Percentiles rank a stretch among this genome's conserved stretches.
Conservation (phyloP, 2,113 vertebrate genomes). For the Lontra canadensis region DNA sequence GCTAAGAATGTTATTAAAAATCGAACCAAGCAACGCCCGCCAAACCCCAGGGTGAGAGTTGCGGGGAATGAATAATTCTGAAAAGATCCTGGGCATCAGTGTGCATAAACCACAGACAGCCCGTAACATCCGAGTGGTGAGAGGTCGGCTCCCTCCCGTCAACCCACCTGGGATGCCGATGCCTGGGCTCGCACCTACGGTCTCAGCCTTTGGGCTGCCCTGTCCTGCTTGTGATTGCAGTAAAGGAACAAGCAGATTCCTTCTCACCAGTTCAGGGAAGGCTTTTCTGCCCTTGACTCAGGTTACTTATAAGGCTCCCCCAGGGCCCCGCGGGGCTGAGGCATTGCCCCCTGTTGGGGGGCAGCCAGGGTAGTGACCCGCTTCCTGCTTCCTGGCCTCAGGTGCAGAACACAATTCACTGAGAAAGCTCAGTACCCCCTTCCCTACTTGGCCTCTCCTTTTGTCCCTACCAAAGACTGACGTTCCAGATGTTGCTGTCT, state of each 20-base stretch:
- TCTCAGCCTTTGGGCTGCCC: background rate
- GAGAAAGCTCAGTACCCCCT: rapidly evolving
- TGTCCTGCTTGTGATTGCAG: background rate
- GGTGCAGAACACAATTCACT: too few species aligned
- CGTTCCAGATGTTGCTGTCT: background rate
- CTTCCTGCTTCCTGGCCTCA: background rate
- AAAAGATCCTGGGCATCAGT: conserved; percentile 18
- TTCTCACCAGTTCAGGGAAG: background rate
- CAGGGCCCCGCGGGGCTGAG: rapidly evolving
- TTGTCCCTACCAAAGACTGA: rapidly evolving
- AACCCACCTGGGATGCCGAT: background rate
- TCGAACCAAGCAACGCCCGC: background rate
- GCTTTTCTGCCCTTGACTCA: background rate
- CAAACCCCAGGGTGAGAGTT: background rate
- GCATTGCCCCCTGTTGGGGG: too few species aligned
- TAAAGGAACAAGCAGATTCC: background rate
- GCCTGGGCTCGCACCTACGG: background rate
- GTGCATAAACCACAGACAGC: background rate
- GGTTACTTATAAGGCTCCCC: background rate
- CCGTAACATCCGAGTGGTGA: background rate
- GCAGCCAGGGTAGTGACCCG: rapidly evolving
- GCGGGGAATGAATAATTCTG: background rate
- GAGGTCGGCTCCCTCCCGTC: too few species aligned
- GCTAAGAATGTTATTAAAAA: conserved; percentile 48
- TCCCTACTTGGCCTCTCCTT: background rate